Evolutionary conservation across 2,888 invertebrate genomes (phyloP).

Genomic region (Anthophora plumipes): DNA sequence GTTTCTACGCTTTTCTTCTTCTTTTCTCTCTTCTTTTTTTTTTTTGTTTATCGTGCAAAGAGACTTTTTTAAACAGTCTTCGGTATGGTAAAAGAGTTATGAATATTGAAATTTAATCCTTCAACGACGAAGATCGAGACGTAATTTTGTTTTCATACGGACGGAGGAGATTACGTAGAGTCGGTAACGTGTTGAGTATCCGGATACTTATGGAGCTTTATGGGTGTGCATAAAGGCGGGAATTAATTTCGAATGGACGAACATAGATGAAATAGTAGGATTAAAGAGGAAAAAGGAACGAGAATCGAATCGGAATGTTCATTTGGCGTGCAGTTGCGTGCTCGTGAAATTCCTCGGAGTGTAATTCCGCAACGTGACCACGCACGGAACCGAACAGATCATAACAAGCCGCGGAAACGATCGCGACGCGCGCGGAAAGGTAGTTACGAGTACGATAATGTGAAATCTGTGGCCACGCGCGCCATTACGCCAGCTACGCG

Average conservation of each 20-base stretch:
- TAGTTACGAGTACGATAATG: constrained; percentile 23
- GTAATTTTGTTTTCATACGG: too few relatives aligned
- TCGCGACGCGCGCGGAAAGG: constrained; percentile 20
- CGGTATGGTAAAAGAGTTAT: too few relatives aligned
- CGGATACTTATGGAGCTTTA: too few relatives aligned
- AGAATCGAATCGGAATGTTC: background rate
- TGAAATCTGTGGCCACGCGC: constrained; percentile 7
- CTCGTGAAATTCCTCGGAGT: background rate
- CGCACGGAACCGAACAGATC: constrained; percentile 33
- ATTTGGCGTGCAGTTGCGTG: background rate
- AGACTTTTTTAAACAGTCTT: too few relatives aligned
- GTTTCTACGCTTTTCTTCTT: background rate
- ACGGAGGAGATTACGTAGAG: too few relatives aligned
- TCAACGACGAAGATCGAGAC: too few relatives aligned
- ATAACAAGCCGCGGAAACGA: constrained; percentile 29
- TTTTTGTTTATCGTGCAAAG: too few relatives aligned
- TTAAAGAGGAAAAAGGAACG: background rate
- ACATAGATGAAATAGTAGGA: background rate
- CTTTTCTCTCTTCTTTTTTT: background rate
- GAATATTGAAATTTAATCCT: too few relatives aligned
- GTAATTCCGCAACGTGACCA: constrained; percentile 6
- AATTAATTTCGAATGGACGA: background rate
- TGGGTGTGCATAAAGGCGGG: too few relatives aligned
- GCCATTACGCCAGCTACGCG: constrained; percentile 6
- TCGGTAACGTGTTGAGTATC: too few relatives aligned